Percentiles rank a stretch among this genome's conserved stretches.
phyloP scores from a whole-genome alignment of 2,113 vertebrate species.

The Charadrius vociferus region DNA sequence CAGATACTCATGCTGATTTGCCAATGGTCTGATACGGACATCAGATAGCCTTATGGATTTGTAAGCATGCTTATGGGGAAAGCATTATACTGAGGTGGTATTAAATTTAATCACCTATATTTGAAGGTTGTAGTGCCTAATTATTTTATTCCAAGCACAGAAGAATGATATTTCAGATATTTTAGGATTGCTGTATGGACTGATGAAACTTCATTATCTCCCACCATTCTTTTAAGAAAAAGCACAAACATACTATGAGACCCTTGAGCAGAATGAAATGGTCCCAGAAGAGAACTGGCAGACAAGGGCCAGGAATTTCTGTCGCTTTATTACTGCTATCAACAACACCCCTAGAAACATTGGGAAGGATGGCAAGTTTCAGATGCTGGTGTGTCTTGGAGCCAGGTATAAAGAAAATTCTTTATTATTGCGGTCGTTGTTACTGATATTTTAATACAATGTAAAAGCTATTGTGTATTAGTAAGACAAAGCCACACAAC shows the following conservation, averaged over 20 bases:
- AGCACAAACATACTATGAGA: slow-evolving; percentile 95
- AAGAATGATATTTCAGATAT: background rate
- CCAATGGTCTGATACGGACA: fast-evolving
- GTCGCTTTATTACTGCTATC: slow-evolving; percentile 93
- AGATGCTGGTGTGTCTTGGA: slow-evolving; percentile 97
- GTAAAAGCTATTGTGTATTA: background rate
- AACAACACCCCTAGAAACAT: slow-evolving; percentile 94
- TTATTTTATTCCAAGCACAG: background rate
- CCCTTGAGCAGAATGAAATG: slow-evolving; percentile 86
- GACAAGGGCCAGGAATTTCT: slow-evolving; percentile 90
- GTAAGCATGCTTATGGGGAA: background rate
- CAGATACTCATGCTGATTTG: background rate
- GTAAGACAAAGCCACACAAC: background rate
- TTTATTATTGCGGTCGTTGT: background rate
- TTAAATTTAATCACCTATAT: background rate
- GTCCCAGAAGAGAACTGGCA: slow-evolving; percentile 94
- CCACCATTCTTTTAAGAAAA: slow-evolving; percentile 83
- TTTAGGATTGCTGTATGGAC: background rate
- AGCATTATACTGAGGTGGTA: background rate
- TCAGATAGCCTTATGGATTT: background rate
- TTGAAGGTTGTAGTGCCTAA: background rate
- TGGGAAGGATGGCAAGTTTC: slow-evolving; percentile 98
- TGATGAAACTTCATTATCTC: background rate
- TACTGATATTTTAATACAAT: background rate
- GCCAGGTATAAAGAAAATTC: slow-evolving; percentile 82